Conservation (phyloP, 2,888 invertebrate species). For the Xanthostigma xanthostigma region DNA sequence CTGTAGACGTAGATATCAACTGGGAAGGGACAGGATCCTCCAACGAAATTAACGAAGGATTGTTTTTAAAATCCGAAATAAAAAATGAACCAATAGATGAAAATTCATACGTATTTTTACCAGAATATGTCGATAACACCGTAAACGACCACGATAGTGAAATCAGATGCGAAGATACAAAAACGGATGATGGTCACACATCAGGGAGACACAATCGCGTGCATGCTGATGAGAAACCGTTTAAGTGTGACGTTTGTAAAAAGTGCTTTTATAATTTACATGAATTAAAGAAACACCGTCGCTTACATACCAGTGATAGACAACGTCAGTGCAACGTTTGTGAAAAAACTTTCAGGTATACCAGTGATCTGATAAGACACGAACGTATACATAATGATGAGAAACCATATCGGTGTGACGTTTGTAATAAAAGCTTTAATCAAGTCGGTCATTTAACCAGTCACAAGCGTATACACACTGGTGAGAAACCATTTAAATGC, state of each 20-base stretch:
- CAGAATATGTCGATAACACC: too few relatives aligned
- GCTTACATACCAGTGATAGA: conserved; percentile 33
- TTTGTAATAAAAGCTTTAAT: conserved; percentile 4
- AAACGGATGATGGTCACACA: conserved; percentile 10
- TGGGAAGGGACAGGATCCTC: too few relatives aligned
- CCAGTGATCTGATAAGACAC: neutral
- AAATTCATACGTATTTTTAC: too few relatives aligned
- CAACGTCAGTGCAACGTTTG: conserved; percentile 28
- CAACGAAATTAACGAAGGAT: too few relatives aligned
- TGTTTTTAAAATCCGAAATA: too few relatives aligned
- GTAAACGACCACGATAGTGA: too few relatives aligned
- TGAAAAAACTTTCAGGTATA: conserved; percentile 29
- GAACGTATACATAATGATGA: conserved; percentile 4
- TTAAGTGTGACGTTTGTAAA: conserved; percentile 29
- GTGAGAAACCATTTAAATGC: conserved; percentile 30
- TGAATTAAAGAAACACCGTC: conserved; percentile 31
- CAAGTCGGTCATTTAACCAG: conserved; percentile 7
- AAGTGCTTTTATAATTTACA: conserved; percentile 32
- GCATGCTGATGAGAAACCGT: conserved; percentile 22
- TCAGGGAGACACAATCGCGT: conserved; percentile 21
- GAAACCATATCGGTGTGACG: conserved; percentile 1
- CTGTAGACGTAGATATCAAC: too few relatives aligned
- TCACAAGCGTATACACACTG: conserved; percentile 25
- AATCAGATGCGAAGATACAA: too few relatives aligned
- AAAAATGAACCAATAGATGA: too few relatives aligned